Evolutionary conservation across 1,140 invertebrate species (phyloP).

Genomic region (Drosophila tropicalis): DNA sequence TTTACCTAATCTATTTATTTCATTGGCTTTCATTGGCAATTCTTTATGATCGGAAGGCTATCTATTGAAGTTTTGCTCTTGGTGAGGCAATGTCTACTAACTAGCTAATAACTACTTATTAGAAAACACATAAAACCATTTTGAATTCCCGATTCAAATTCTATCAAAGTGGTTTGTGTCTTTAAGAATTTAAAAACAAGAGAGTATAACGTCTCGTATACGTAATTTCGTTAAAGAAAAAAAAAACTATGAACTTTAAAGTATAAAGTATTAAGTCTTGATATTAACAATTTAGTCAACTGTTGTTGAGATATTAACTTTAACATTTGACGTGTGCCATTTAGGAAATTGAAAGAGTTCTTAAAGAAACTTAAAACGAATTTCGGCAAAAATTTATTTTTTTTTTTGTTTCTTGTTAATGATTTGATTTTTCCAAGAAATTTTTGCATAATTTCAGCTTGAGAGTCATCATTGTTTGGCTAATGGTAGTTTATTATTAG

Average conservation of each 20-base stretch:
- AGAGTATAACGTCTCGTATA: no score
- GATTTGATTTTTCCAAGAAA: neutral
- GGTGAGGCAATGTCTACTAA: neutral
- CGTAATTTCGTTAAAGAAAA: neutral
- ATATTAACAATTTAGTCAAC: no score
- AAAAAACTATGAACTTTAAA: no score
- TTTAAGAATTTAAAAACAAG: no score
- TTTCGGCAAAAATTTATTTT: neutral
- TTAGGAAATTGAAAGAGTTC: neutral
- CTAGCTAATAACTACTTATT: no score
- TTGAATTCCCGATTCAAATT: neutral
- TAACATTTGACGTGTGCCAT: neutral
- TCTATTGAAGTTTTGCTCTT: neutral
- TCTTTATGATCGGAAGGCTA: neutral
- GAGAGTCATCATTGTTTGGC: neutral
- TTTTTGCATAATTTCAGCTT: conserved; percentile 3
- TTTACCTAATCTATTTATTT: neutral
- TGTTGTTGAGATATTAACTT: neutral
- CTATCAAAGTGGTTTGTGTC: no score
- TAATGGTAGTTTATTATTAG: neutral
- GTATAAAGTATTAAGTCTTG: no score
- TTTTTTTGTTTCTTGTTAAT: no score
- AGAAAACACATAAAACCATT: neutral
- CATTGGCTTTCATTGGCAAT: neutral
- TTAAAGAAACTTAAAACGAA: neutral